Conservation (phyloP, 2,888 invertebrate genomes). For the Ormyrus rosae region DNA sequence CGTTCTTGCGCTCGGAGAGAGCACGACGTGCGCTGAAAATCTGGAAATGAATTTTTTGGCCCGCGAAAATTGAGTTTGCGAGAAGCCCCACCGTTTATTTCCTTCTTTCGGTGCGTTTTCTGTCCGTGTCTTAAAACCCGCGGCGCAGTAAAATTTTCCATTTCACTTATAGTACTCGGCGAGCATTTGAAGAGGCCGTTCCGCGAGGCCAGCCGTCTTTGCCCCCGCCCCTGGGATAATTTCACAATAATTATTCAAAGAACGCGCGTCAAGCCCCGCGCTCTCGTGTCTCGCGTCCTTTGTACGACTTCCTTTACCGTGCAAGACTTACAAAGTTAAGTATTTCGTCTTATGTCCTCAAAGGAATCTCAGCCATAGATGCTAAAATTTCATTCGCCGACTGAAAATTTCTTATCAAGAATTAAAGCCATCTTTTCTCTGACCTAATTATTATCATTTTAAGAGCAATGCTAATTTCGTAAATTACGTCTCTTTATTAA, state of each 20-base stretch:
- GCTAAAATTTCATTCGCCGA: slow-evolving; percentile 15
- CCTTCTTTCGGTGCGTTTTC: neutral
- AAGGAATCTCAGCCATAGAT: slow-evolving; percentile 2
- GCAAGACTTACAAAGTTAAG: slow-evolving; percentile 23
- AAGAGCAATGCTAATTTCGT: neutral
- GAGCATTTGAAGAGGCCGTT: slow-evolving; percentile 35
- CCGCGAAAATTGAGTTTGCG: slow-evolving; percentile 21
- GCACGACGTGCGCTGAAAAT: neutral
- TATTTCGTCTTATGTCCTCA: slow-evolving; percentile 27
- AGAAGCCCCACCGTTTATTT: slow-evolving; percentile 9
- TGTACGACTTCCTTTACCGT: neutral
- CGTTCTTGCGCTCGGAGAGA: neutral
- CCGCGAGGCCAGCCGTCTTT: slow-evolving; percentile 7
- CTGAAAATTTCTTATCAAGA: neutral
- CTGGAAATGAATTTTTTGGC: slow-evolving; percentile 22
- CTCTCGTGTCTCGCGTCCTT: neutral
- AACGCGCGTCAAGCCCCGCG: slow-evolving; percentile 29
- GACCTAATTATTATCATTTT: too few species aligned
- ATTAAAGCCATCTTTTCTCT: too few species aligned
- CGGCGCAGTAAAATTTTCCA: slow-evolving; percentile 39
- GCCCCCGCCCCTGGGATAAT: slow-evolving; percentile 19
- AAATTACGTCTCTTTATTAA: slow-evolving; percentile 21
- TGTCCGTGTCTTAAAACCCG: too few species aligned
- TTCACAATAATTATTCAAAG: slow-evolving; percentile 57
- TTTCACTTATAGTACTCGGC: slow-evolving; percentile 37